Evolutionary conservation across 2,888 invertebrate species (phyloP), one percentile per base, ranked within the genome.

Genomic region (Acleris literana): DNA sequence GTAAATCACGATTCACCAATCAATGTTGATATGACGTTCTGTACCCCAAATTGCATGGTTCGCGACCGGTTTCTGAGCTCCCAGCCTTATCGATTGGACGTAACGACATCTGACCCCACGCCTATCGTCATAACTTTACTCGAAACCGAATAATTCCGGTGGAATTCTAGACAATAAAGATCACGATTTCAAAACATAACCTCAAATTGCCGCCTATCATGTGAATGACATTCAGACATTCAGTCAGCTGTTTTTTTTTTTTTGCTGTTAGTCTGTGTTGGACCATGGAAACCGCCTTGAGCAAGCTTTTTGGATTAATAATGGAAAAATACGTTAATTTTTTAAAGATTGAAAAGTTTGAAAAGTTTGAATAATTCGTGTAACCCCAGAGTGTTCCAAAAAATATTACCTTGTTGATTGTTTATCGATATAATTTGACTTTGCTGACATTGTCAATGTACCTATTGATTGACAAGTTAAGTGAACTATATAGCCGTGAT

Each of bases 41-140:
- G 7, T 22, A 66, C 64, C n/a, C n/a, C 25, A 48, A 46, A 73
- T 77, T 71, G 71, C 72, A 77, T 77, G 70, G 74, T 71, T 71
- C 51, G 39, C 46, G 58, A 43, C 54, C 66, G 55, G 71, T 63
- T 70, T 62, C 33, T 53, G 63, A 71, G 51, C 63, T 69, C 63
- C 69, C 66, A 51, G 56, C 74, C 70, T 81, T 88, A 88, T 86
- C 85, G 75, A 77, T 76, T 67, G 68, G 64, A 71, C 68, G 73
- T 74, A 72, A 68, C 82, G 86, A 87, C 87, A 86, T 85, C 71
- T 88, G 88, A 90, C 87, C 90, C 74, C 69, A 69, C 68, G 74
- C 70, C 64, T 74, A 77, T 78, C 77, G 73, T 78, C 78, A 78
- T 77, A 73, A 72, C 72, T 76, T 77, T 73, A 72, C 72, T 76